Base-by-base conservation (phyloP, 1,140 invertebrate genomes). In the Conopomorpha cramerella region DNA sequence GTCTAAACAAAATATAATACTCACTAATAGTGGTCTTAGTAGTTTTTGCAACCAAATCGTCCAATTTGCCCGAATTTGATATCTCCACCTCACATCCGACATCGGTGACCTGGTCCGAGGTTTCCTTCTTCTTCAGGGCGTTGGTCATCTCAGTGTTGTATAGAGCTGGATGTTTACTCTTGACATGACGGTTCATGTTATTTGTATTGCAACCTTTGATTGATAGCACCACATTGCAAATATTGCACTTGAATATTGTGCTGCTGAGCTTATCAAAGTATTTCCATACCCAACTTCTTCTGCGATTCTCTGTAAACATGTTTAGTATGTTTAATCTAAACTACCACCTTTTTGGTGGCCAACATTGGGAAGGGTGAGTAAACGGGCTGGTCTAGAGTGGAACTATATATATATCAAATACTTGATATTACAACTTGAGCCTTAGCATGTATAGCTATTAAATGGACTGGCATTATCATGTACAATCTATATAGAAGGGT, bases 131-230 rank as follows among this genome's bases (percentile, higher is more conserved):
- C n/a, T 39, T 51, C 0, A 57, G 4, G 4, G 19, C 19, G 4
- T 4, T 6, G 4, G 10, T 23, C 19, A 23, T 38, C 30, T 61
- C 59, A 0, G 45, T 19, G 25, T 53, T 49, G 12, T 50, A 61
- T 2, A 60, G 23, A 32, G 30, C 39, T 1, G 60, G 57, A 37
- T 76, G 71, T 27, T 55, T 50, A 0, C 63, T 60, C 6, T 61
- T 31, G 1, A 76, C 50, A 16, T 76, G 71, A 6, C 71, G 41
- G 25, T 76, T 76, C 71, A 76, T 68, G 29, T 76, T 76, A 36
- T 76, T 76, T 0, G 62, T 62, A 27, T 76, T 76, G 34, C 60
- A 68, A 1, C 62, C 67, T 33, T 76, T 76, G 39, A 72, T 76
- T 0, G 71, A 76, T 3, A 76, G 38, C 0, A 67, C 60, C 0